Percentiles rank a stretch among this genome's conserved stretches.
phyloP scores from a whole-genome alignment of 2,888 invertebrate genomes.

The Ptychoptera albimana region DNA sequence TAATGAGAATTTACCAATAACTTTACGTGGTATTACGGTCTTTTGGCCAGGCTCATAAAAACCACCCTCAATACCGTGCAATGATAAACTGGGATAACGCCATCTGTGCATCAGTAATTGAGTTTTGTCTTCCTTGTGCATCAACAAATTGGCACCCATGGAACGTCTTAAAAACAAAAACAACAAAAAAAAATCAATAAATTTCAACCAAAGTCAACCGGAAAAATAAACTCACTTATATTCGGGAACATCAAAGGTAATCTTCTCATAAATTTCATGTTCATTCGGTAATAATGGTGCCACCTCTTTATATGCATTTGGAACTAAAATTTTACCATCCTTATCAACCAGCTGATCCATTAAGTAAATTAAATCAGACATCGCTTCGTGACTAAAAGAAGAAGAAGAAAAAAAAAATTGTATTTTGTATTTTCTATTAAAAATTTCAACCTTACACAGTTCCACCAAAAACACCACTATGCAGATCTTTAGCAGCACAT shows the following conservation, averaged over 20 bases:
- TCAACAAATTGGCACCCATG: constrained; percentile 50
- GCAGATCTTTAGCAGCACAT: constrained; percentile 83
- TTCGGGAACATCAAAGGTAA: constrained; percentile 72
- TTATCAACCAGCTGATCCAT: constrained; percentile 71
- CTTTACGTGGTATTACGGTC: constrained; percentile 87
- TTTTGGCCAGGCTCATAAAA: constrained; percentile 87
- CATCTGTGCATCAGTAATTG: constrained; percentile 86
- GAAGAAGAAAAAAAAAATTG: constrained; percentile 2
- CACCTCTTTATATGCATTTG: constrained; percentile 72
- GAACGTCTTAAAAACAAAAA: too few relatives aligned
- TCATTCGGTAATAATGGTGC: constrained; percentile 53
- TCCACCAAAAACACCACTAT: constrained; percentile 93
- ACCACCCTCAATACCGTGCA: constrained; percentile 93
- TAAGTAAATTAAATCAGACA: constrained; percentile 80
- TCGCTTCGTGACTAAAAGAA: constrained; percentile 52
- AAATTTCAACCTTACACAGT: constrained; percentile 50
- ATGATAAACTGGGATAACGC: constrained; percentile 83
- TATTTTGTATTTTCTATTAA: not conserved
- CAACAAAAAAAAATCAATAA: constrained; percentile 2
- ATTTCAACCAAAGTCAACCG: constrained; percentile 7
- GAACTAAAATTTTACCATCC: constrained; percentile 71
- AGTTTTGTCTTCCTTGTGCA: constrained; percentile 64
- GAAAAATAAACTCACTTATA: constrained; percentile 48
- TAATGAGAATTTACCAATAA: constrained; percentile 93
- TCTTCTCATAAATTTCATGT: constrained; percentile 54